phyloP scores from a whole-genome alignment of 2,797 vertebrate genomes.

The Distichodus sexfasciatus region DNA sequence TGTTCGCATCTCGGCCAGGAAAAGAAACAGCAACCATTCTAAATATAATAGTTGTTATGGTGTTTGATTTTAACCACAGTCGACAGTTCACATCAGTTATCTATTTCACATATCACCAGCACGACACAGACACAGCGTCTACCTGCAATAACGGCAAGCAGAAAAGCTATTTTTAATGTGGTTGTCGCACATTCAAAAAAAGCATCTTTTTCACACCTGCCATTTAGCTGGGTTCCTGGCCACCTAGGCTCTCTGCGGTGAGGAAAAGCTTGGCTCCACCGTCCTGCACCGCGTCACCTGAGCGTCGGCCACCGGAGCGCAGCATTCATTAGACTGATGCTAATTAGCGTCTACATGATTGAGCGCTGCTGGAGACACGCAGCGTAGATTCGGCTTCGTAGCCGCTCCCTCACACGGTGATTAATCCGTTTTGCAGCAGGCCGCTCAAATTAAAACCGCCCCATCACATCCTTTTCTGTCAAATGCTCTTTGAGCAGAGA shows the following conservation, averaged over 20 bases:
- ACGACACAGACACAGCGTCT: too few species aligned
- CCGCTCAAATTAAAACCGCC: conserved; percentile 62
- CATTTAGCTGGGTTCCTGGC: conserved; percentile 24
- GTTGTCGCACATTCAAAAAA: too few species aligned
- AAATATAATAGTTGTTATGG: too few species aligned
- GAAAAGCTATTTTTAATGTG: conserved; percentile 12
- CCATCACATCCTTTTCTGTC: conserved; percentile 54
- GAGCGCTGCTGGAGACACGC: conserved; percentile 54
- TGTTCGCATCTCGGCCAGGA: too few species aligned
- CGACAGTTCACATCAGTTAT: too few species aligned
- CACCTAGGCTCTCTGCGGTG: neutral
- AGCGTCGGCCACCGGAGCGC: conserved; percentile 48
- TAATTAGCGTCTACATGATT: conserved; percentile 71
- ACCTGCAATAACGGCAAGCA: neutral
- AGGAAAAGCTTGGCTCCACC: neutral
- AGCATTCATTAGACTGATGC: conserved; percentile 60
- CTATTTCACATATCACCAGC: too few species aligned
- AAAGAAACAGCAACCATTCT: too few species aligned
- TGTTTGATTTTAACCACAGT: too few species aligned
- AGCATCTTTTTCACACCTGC: neutral
- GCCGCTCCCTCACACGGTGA: conserved; percentile 60
- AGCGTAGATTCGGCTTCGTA: conserved; percentile 65
- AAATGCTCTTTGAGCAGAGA: conserved; percentile 55
- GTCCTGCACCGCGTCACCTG: conserved; percentile 31
- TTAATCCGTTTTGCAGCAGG: conserved; percentile 61